A percentile compares a stretch with the other conserved stretches of the same genome.
These are phyloP conservation scores for Polyommatus iphigenia DNA, from an alignment of 2,888 invertebrate genomes.

Conservation along the genomic window DNA sequence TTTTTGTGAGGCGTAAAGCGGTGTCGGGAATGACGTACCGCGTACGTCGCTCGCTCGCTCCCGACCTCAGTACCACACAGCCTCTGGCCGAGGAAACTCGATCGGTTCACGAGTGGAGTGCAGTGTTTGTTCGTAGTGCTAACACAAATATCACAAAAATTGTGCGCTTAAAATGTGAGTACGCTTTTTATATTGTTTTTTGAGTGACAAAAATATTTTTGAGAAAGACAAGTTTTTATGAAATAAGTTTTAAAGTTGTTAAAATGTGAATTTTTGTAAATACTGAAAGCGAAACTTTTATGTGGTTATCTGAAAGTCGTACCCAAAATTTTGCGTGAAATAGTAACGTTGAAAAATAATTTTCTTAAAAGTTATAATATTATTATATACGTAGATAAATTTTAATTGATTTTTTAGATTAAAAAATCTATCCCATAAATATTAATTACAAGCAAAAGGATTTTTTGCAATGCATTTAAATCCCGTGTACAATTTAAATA, in stretches of 20 bases:
- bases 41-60: slow-evolving; percentile 54
- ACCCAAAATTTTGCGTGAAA: not conserved
- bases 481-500: slow-evolving; percentile 7
- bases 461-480: not conserved
- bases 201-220: not conserved
- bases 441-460: not conserved
- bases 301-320: not conserved
- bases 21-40: slow-evolving; percentile 56
- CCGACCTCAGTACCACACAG: slow-evolving; percentile 69
- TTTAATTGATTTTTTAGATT: no score
- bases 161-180: slow-evolving; percentile 42
- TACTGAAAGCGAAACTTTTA: no score
- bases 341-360: not conserved
- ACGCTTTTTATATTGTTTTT: slow-evolving; percentile 20
- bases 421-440: no score
- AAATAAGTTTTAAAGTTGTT: not conserved
- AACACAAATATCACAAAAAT: slow-evolving; percentile 27
- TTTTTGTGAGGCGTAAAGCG: slow-evolving; percentile 41
- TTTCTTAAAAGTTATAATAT: not conserved
- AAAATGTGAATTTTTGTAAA: no score
- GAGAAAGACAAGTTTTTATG: not conserved
- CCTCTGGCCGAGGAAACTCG: slow-evolving; percentile 62
- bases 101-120: slow-evolving; percentile 61
- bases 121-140: slow-evolving; percentile 52
- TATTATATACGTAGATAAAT: not conserved